A percentile compares a stretch with the other conserved stretches of the same genome.
Conservation (phyloP, 2,113 vertebrate genomes). For the Brachyhypopomus occidentalis region DNA sequence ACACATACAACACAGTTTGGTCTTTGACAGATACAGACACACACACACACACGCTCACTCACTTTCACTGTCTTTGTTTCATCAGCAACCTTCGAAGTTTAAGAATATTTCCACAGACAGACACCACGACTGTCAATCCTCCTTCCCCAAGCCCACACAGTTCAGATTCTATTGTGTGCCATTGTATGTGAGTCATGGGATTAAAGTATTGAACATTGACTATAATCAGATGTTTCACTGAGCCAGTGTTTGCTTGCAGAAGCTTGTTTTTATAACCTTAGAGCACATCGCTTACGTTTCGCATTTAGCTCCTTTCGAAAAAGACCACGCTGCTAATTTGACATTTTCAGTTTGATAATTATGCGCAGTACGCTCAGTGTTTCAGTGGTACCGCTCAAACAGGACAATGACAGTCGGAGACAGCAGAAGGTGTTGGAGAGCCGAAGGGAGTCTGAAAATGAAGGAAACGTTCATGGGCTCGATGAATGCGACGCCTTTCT, state of each 20-base stretch:
- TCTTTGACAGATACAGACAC: constrained; percentile 19
- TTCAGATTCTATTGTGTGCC: constrained; percentile 5
- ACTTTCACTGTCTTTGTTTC: background rate
- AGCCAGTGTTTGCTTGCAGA: constrained; percentile 21
- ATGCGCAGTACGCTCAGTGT: background rate
- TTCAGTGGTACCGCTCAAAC: background rate
- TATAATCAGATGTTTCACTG: constrained; percentile 22
- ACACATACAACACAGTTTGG: background rate
- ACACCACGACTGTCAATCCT: background rate
- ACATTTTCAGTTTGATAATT: constrained; percentile 18
- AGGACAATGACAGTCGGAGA: background rate
- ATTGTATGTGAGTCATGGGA: constrained; percentile 26
- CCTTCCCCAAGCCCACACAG: constrained; percentile 22
- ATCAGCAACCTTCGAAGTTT: constrained; percentile 26
- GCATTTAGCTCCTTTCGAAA: constrained; percentile 27
- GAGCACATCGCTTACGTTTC: background rate
- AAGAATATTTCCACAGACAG: constrained; percentile 5
- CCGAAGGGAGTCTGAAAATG: constrained; percentile 1
- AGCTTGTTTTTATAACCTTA: constrained; percentile 10
- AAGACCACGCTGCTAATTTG: background rate
- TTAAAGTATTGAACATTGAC: constrained; percentile 36
- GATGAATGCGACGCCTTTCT: background rate
- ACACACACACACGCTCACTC: constrained; percentile 27
- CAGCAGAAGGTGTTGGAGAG: background rate
- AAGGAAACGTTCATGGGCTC: background rate